Evolutionary conservation across 2,113 vertebrate species (phyloP), one percentile per base, ranked within the genome.

Genomic region (Eudyptes chrysolophus): DNA sequence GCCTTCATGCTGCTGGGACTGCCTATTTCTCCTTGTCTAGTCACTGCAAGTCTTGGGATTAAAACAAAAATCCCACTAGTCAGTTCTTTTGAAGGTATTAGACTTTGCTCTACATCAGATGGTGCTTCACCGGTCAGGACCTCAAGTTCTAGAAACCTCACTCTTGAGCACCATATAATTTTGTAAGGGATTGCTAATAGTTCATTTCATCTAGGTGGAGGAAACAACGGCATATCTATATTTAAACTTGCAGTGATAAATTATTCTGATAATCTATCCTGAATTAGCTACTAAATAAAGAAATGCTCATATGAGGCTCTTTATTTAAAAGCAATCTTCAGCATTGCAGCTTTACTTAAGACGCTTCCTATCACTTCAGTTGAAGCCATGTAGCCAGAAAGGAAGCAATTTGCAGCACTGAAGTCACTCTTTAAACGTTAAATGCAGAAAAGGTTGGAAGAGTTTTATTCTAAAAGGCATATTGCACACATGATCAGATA

Each of bases 401-500:
- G 54, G 70, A 95, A 90, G 82, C 49, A 83, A 69, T 96, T 44
- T 94, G 70, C 78, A 93, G 71, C 40, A 60, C 1, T 60, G 81
- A 72, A 74, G 51, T 62, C 32, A 83, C 24, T 95, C 54, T 88
- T 76, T 36, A 93, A 94, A 95, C 5, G 7, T 36, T 70, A 92
- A 85, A 85, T 77, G 66, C 38, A 95, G 89, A 84, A 90, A 87
- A 87, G 55, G 48, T 10, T 92, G 86, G 71, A 42, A 27, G 38
- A 85, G 52, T 89, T 94, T 92, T 89, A 30, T 89, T 93, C 81
- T 68, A 82, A 89, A 78, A 93, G 64, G 60, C 4, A 13, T 54
- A 60, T 2, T 68, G 86, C 75, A 90, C 82, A 88, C 64, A 90
- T 34, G 60, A 95, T 93, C 93, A 96, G 93, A 94, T 93, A 90